Evolutionary conservation across 2,113 vertebrate genomes (phyloP), one percentile per base, ranked within the genome.

Genomic region (Ptychochromis oligacanthus): DNA sequence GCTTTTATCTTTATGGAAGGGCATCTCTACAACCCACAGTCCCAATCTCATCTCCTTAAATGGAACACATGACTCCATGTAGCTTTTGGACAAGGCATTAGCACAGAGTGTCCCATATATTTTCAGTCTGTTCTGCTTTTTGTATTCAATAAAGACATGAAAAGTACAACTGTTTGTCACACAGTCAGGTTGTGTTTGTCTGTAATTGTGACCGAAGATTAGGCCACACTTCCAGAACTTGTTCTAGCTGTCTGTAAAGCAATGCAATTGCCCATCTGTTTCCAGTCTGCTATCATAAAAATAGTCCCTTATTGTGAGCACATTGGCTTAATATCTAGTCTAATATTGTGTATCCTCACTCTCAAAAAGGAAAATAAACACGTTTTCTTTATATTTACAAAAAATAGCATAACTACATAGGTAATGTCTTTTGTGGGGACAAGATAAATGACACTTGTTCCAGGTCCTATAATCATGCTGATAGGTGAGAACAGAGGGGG

Each of bases 401-500:
- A 24, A 26, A 1, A 22, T 40, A 76, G 83, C 57, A 74, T 60
- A 70, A 78, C 36, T 79, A 49, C 76, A 58, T 61, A 49, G 55
- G 77, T 64, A 75, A 79, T 79, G 74, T 89, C 62, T 57, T 67
- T 83, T 87, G 72, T 43, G 40, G 49, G 62, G 58, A 24, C 13
- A 26, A 86, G 83, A 84, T 84, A 84, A 87, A 88, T 87, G 87
- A 91, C 60, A 74, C 26, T 54, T 14, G 11, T 58, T 38, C 75
- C 52, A 6, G 52, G n/a, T 67, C 64, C 31, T 75, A 4, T 43
- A 85, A 65, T 17, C 31, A 14, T 58, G 65, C 60, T 83, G 89
- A 88, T 87, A 49, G 81, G 84, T 87, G 82, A 70, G 85, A 88
- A 80, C 84, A 81, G 82, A 18, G 70, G 65, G 89, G 89, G 81